These are phyloP conservation scores for Drosophila subpulchrella DNA, from an alignment of 1,140 invertebrate genomes.

Conservation along the genomic window DNA sequence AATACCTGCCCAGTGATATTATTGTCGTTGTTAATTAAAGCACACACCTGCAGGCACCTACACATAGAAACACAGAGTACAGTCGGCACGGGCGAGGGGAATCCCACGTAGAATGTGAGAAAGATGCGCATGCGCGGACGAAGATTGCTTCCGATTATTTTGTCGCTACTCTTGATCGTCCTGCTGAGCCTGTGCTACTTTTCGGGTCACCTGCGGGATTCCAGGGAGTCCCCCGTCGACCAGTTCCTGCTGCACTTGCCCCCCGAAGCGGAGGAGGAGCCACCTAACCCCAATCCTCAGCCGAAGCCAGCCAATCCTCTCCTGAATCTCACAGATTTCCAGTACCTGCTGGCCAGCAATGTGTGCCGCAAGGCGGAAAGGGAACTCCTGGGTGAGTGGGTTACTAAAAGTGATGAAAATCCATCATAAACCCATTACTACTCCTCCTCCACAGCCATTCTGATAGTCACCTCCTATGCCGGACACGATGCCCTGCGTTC, in stretches of 20 bases:
- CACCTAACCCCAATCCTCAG: neutral
- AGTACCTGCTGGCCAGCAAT: slow-evolving; percentile 67
- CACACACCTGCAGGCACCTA: neutral
- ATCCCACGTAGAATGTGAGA: slow-evolving; percentile 50
- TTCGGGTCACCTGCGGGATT: slow-evolving; percentile 42
- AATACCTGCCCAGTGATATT: neutral
- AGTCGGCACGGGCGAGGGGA: slow-evolving; percentile 22
- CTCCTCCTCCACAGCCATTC: slow-evolving; percentile 79
- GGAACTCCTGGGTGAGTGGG: slow-evolving; percentile 66
- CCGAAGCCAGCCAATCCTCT: slow-evolving; percentile 28
- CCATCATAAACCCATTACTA: neutral
- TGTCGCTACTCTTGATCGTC: slow-evolving; percentile 60
- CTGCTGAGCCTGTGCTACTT: slow-evolving; percentile 68
- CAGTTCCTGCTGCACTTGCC: slow-evolving; percentile 58
- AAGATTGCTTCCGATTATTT: slow-evolving; percentile 66
- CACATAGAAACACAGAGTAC: slow-evolving; percentile 3
- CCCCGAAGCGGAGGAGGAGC: slow-evolving; percentile 9
- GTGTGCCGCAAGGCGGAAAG: slow-evolving; percentile 68
- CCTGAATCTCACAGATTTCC: slow-evolving; percentile 65
- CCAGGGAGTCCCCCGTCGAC: slow-evolving; percentile 16
- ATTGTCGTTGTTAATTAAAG: neutral
- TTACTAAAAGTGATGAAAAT: neutral
- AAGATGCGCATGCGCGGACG: slow-evolving; percentile 77
- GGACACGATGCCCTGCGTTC: slow-evolving; percentile 89
- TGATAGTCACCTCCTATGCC: slow-evolving; percentile 91